phyloP scores from a whole-genome alignment of 1,140 invertebrate genomes.

The Ostrea denselamellosa region DNA sequence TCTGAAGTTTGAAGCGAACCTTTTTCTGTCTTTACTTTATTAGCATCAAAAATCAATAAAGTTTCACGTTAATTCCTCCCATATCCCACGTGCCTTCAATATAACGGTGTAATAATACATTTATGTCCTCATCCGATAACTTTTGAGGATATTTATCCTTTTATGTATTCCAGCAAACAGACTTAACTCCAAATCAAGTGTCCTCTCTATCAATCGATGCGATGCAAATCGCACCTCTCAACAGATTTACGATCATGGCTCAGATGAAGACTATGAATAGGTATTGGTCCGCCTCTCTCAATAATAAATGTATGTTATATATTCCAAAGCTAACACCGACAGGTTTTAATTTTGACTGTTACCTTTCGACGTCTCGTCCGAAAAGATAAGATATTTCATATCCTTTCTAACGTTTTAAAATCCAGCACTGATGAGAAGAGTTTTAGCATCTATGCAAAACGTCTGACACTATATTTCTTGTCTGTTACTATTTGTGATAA shows the following conservation, averaged over 20 bases:
- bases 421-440: background rate
- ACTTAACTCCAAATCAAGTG: conserved; percentile 21
- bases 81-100: background rate
- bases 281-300: background rate
- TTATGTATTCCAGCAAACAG: conserved; percentile 3
- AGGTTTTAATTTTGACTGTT: background rate
- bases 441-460: background rate
- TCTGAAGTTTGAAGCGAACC: background rate
- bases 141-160: conserved; percentile 31
- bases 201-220: background rate
- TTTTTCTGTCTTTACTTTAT: conserved; percentile 17
- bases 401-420: conserved; percentile 13
- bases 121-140: conserved; percentile 14
- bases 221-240: conserved; percentile 1
- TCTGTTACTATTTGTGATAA: background rate
- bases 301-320: background rate
- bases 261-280: background rate
- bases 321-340: background rate
- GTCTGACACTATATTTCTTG: background rate
- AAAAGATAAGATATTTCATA: conserved; percentile 19
- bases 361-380: background rate
- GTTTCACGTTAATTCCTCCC: conserved; percentile 23
- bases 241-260: conserved; percentile 19
- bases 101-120: conserved; percentile 26
- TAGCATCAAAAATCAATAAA: conserved; percentile 33